Conservation (phyloP, 2,113 vertebrate genomes). For the Rostratula benghalensis region DNA sequence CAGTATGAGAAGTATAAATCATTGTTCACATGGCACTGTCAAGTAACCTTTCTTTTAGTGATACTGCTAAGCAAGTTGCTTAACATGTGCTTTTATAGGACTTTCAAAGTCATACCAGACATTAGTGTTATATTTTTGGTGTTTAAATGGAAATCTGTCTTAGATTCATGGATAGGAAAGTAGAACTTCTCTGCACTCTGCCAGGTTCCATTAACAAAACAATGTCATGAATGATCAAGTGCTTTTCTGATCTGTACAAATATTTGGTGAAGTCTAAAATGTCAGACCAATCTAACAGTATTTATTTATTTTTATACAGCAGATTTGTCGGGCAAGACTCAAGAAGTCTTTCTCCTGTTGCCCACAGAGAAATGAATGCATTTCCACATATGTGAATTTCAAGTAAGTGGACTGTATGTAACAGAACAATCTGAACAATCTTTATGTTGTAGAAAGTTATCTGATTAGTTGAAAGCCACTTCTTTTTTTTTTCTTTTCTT, state of each 20-base stretch:
- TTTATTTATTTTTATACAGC: background rate
- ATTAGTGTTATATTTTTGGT: background rate
- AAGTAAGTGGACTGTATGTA: background rate
- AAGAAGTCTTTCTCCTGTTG: background rate
- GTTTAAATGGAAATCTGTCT: background rate
- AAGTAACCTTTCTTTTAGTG: background rate
- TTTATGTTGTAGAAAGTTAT: background rate
- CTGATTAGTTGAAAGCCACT: background rate
- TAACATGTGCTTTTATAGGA: background rate
- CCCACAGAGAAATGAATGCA: background rate
- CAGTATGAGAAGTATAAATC: background rate
- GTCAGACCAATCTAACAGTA: background rate
- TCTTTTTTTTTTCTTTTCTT: background rate
- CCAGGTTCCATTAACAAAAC: background rate
- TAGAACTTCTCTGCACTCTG: background rate
- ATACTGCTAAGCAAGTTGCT: background rate
- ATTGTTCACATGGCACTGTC: background rate
- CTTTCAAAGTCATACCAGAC: background rate
- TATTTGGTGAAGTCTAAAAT: background rate
- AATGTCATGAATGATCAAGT: background rate
- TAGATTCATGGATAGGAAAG: background rate
- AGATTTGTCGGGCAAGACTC: background rate
- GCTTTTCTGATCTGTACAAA: background rate
- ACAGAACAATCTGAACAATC: background rate
- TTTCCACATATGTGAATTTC: background rate